Conservation (phyloP, 35 echinoderm and acorn worm genomes). For the Lytechinus pictus region DNA sequence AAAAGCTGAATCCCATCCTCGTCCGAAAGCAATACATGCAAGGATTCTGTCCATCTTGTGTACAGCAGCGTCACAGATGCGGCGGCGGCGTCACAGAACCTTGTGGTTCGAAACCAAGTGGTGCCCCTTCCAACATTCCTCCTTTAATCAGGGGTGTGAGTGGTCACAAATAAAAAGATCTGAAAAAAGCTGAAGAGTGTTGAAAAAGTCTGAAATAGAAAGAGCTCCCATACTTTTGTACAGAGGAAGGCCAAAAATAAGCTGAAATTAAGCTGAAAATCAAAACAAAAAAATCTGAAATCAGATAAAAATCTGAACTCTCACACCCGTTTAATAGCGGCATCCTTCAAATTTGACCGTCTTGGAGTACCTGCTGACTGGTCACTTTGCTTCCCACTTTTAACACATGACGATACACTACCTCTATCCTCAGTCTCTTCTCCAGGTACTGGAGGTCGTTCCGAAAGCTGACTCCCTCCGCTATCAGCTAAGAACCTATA, state of each 20-base stretch:
- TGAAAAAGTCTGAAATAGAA: too few relatives aligned
- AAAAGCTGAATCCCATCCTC: constrained; percentile 88
- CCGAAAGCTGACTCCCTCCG: constrained; percentile 64
- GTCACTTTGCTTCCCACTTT: constrained; percentile 42
- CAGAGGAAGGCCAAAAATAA: too few relatives aligned
- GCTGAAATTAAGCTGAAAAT: too few relatives aligned
- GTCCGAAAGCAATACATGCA: constrained; percentile 81
- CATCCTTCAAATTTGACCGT: constrained; percentile 54
- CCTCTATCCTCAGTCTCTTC: constrained; percentile 68
- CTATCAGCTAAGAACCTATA: constrained; percentile 70
- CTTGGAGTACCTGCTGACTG: constrained; percentile 67
- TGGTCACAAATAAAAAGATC: too few relatives aligned
- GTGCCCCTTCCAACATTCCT: constrained; percentile 62
- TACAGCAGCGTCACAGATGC: constrained; percentile 87
- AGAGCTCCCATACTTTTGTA: too few relatives aligned
- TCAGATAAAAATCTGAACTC: too few relatives aligned
- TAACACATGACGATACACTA: constrained; percentile 50
- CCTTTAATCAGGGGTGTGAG: too few relatives aligned
- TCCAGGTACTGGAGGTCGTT: constrained; percentile 92
- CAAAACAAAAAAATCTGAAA: too few relatives aligned
- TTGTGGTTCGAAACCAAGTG: constrained; percentile 90
- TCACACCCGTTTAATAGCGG: too few relatives aligned
- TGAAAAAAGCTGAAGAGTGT: too few relatives aligned
- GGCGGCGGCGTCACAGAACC: too few relatives aligned
- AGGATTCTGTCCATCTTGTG: constrained; percentile 88